Percentiles rank a stretch among this genome's conserved stretches.
phyloP scores from a whole-genome alignment of 2,888 invertebrate genomes.

The Parascotia fuliginaria region DNA sequence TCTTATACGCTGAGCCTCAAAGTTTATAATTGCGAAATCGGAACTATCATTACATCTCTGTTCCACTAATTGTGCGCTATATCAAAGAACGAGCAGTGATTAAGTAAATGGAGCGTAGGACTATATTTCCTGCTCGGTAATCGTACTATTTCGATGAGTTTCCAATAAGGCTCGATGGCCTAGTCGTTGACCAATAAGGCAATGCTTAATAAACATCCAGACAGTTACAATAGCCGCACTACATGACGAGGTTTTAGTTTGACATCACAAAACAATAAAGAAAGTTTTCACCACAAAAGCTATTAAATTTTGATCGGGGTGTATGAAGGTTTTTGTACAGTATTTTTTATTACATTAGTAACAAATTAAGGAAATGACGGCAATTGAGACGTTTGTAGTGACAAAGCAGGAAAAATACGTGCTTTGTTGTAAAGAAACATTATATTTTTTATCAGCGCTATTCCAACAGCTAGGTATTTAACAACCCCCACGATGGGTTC shows the following conservation, averaged over 20 bases:
- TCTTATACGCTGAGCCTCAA: too few species aligned
- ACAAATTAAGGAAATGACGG: conserved; percentile 35
- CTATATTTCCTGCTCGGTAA: conserved; percentile 7
- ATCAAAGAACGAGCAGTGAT: background rate
- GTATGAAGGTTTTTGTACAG: conserved; percentile 8
- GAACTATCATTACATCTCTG: too few species aligned
- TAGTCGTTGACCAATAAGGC: conserved; percentile 36
- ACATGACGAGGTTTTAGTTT: conserved; percentile 22
- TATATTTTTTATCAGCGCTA: conserved; percentile 20
- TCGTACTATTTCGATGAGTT: conserved; percentile 31
- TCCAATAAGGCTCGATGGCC: conserved; percentile 34
- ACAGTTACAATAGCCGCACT: conserved; percentile 3
- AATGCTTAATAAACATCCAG: conserved; percentile 33
- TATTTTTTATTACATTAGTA: conserved; percentile 3
- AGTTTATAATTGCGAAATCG: too few species aligned
- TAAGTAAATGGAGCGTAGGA: conserved; percentile 13
- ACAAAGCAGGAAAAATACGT: conserved; percentile 35
- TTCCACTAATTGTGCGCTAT: too few species aligned
- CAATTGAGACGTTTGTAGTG: conserved; percentile 15
- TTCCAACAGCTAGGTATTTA: background rate
- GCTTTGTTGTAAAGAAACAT: conserved; percentile 20
- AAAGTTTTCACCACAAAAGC: conserved; percentile 31
- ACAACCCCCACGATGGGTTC: too few species aligned
- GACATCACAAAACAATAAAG: conserved; percentile 18
- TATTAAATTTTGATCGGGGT: too few species aligned